Evolutionary conservation across 2,888 invertebrate genomes (phyloP).

Genomic region (Tryphoninae sp.): DNA sequence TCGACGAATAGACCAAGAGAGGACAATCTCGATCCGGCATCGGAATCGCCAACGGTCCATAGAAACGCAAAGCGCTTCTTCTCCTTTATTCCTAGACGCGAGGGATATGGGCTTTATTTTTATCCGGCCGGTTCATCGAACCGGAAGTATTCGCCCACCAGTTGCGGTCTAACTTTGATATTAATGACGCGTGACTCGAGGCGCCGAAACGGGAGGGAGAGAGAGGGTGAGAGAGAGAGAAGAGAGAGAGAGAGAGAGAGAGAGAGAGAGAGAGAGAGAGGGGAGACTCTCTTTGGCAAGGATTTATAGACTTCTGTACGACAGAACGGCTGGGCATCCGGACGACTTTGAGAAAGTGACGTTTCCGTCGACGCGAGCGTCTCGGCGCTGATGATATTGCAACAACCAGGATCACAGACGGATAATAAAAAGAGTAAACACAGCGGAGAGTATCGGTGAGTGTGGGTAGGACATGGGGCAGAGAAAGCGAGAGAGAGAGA

Average conservation of each 20-base stretch:
- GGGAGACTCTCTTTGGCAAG: slow-evolving; percentile 32
- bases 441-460: slow-evolving; percentile 3
- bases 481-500: slow-evolving; percentile 25
- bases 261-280: neutral
- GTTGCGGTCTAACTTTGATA: slow-evolving; percentile 65
- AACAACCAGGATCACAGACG: slow-evolving; percentile 32
- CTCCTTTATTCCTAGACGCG: neutral
- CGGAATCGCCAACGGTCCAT: too few relatives aligned
- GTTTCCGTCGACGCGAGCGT: slow-evolving; percentile 22
- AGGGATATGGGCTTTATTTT: neutral
- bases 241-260: neutral
- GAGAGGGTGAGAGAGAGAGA: neutral
- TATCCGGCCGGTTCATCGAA: neutral
- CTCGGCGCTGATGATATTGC: slow-evolving; percentile 32
- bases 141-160: neutral
- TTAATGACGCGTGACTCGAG: slow-evolving; percentile 66
- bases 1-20: too few relatives aligned
- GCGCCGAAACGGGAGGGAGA: slow-evolving; percentile 5
- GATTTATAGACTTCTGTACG: slow-evolving; percentile 55
- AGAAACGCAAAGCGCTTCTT: neutral
- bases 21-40: too few relatives aligned
- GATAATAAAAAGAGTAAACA: slow-evolving; percentile 57
- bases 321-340: neutral
- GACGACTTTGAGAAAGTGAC: slow-evolving; percentile 54
- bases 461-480: slow-evolving; percentile 38